phyloP scores from a whole-genome alignment of 2,888 invertebrate species.

The Xestia ashworthii region DNA sequence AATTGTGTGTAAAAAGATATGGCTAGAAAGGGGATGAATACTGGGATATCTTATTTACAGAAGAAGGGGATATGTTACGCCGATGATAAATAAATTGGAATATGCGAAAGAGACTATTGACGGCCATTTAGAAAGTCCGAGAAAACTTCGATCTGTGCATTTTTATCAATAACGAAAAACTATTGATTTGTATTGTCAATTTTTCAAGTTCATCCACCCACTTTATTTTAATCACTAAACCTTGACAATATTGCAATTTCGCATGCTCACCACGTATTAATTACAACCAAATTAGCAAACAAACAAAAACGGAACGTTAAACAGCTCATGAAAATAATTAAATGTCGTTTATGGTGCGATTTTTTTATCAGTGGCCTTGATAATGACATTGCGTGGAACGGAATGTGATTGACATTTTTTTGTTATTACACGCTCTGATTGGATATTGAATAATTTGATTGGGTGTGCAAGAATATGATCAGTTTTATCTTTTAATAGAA shows the following conservation, averaged over 20 bases:
- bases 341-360: slow-evolving; percentile 52
- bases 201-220: slow-evolving; percentile 32
- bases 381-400: slow-evolving; percentile 64
- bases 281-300: slow-evolving; percentile 36
- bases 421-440: slow-evolving; percentile 28
- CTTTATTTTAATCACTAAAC: slow-evolving; percentile 6
- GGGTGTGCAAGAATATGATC: slow-evolving; percentile 25
- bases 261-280: slow-evolving; percentile 43
- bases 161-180: not conserved
- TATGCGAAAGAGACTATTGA: not conserved
- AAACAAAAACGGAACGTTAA: slow-evolving; percentile 31
- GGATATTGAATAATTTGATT: slow-evolving; percentile 40
- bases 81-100: not conserved
- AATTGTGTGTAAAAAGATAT: not conserved
- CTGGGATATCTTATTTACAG: not conserved
- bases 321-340: slow-evolving; percentile 51
- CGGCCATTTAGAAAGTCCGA: not conserved
- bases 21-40: not conserved
- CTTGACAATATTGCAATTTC: slow-evolving; percentile 22
- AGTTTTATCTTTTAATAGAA: slow-evolving; percentile 16
- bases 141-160: not conserved
- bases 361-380: slow-evolving; percentile 63
- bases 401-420: slow-evolving; percentile 66
- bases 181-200: not conserved
- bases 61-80: not conserved